phyloP scores from a whole-genome alignment of 2,113 vertebrate genomes.

The Prochilodus magdalenae region DNA sequence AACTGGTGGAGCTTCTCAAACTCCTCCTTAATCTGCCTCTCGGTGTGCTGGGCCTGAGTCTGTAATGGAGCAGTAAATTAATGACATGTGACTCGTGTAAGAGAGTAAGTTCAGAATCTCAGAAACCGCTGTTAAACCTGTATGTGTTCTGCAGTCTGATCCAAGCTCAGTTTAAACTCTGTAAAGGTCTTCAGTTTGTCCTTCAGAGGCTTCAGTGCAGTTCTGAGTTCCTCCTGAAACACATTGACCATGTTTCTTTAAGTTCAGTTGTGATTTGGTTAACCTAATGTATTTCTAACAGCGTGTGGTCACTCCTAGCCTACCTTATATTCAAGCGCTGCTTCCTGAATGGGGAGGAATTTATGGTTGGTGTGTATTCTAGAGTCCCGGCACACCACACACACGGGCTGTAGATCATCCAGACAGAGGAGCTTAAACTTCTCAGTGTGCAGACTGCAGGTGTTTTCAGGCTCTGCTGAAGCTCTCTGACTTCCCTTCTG shows the following conservation, averaged over 20 bases:
- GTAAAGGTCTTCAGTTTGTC: not conserved
- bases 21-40: no score
- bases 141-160: not conserved
- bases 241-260: no score
- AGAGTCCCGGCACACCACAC: conserved; percentile 3
- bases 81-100: no score
- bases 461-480: not conserved
- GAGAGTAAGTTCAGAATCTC: no score
- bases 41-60: no score
- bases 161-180: not conserved
- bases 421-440: conserved; percentile 32
- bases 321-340: conserved; percentile 23
- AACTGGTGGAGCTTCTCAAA: no score
- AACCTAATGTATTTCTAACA: no score
- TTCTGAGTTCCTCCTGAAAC: conserved; percentile 4
- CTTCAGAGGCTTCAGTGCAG: not conserved
- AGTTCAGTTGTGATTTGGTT: no score
- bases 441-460: conserved; percentile 19
- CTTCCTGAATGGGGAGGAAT: conserved; percentile 22
- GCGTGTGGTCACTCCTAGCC: not conserved
- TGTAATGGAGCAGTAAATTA: not conserved
- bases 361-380: not conserved
- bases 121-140: no score
- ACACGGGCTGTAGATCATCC: conserved; percentile 27
- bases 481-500: not conserved